Evolutionary conservation across 2,888 invertebrate species (phyloP), one percentile per base, ranked within the genome.

Genomic region (Harpalus rubripes): DNA sequence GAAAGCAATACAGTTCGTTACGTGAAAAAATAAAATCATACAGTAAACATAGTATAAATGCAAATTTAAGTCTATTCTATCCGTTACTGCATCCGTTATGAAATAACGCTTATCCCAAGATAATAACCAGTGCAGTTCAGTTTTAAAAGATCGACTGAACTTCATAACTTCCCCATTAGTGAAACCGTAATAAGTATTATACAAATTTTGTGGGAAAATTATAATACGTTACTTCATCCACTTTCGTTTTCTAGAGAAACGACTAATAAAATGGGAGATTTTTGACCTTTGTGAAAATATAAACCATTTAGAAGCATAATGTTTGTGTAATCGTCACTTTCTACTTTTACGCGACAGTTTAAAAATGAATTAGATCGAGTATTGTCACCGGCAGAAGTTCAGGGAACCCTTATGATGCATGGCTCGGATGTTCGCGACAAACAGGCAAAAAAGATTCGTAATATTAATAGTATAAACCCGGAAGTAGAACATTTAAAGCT

Each of bases 251-350:
- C 80, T 39, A 59, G 61, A 59, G 61, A 39, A 80, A 80, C 59
- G 63, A 39, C 61, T 41, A 80, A 80, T 80, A 80, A 80, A 80
- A 78, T 56, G n/a, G 58, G 52, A 78, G 80, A 80, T 41, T 80
- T 80, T 80, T 59, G 80, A 80, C 80, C 61, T 80, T 80, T 80
- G 26, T 8, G 78, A 80, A 80, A 80, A 80, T 52, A 76, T 76
- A 52, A 74, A 44, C 52, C 12, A 18, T 74, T 78, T 56, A 78
- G 26, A 16, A 12, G 78, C 76, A 76, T 78, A 78, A 78, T 74
- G 74, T 74, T 74, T 74, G 32, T 56, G 78, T 78, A 78, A 78
- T 58, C 80, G 61, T 61, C 61, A 61, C 80, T 80, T 80, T 80
- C 61, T 80, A 78, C 58, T 78, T 58, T 58, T 78, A 32, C 61